phyloP scores from a whole-genome alignment of 1,140 invertebrate genomes.

The Danaus plexippus region DNA sequence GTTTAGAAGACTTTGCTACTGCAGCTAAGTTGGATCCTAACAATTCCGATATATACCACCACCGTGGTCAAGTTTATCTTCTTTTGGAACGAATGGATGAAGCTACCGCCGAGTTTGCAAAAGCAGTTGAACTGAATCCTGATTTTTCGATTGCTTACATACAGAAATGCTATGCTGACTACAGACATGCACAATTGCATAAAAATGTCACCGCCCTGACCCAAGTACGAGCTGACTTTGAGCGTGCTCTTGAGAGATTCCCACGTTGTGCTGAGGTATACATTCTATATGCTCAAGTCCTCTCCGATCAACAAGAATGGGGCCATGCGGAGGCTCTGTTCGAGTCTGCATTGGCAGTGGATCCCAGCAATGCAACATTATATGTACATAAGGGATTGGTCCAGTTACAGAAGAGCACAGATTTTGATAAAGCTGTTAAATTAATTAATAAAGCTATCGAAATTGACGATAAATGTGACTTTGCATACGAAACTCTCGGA shows the following conservation, averaged over 20 bases:
- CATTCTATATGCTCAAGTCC: slow-evolving; percentile 85
- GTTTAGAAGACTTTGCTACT: slow-evolving; percentile 82
- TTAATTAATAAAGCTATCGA: slow-evolving; percentile 88
- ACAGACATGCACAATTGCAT: slow-evolving; percentile 78
- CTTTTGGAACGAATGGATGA: slow-evolving; percentile 85
- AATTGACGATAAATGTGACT: slow-evolving; percentile 92
- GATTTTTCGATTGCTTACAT: slow-evolving; percentile 87
- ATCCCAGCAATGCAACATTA: slow-evolving; percentile 88
- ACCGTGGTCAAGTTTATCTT: slow-evolving; percentile 84
- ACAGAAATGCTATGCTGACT: slow-evolving; percentile 91
- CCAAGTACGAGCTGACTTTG: slow-evolving; percentile 79
- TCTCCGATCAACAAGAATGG: slow-evolving; percentile 87
- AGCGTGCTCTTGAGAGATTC: slow-evolving; percentile 83
- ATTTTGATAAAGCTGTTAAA: slow-evolving; percentile 84
- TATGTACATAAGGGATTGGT: slow-evolving; percentile 91
- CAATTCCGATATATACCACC: slow-evolving; percentile 87
- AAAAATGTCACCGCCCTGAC: slow-evolving; percentile 68
- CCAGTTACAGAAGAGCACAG: slow-evolving; percentile 84
- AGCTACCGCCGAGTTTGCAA: slow-evolving; percentile 87
- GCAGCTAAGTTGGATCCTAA: slow-evolving; percentile 84
- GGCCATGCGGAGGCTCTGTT: slow-evolving; percentile 87
- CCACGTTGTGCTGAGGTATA: slow-evolving; percentile 89
- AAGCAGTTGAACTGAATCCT: slow-evolving; percentile 85
- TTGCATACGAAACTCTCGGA: slow-evolving; percentile 95
- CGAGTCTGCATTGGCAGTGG: slow-evolving; percentile 83